These are phyloP conservation scores for Tenodera sinensis DNA, from an alignment of 2,888 invertebrate genomes.

Conservation along the genomic window DNA sequence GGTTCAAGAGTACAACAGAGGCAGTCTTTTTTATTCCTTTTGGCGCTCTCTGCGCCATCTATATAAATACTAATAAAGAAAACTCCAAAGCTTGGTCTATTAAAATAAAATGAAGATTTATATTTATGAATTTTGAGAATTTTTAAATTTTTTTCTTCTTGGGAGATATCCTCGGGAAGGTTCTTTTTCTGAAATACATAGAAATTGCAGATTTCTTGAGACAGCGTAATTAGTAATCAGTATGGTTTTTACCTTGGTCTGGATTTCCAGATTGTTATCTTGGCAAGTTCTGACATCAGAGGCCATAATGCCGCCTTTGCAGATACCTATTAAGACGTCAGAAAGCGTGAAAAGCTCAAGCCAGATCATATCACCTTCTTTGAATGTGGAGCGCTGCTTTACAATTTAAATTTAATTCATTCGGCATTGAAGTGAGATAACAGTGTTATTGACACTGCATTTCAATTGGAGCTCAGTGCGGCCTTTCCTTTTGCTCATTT, in stretches of 20 bases:
- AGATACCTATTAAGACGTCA: background rate
- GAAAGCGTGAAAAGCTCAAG: background rate
- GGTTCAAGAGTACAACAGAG: no score
- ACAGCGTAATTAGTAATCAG: background rate
- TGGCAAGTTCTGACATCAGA: background rate
- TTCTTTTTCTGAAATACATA: no score
- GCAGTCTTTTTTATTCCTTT: no score
- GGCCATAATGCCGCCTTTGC: background rate
- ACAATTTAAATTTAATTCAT: background rate
- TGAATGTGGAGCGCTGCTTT: background rate
- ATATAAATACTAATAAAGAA: no score
- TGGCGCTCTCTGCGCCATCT: no score
- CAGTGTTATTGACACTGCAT: background rate
- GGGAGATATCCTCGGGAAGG: no score
- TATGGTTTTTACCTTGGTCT: background rate
- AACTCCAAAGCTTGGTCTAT: no score
- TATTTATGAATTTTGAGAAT: no score
- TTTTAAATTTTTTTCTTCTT: no score
- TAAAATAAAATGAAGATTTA: no score
- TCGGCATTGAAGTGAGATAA: background rate
- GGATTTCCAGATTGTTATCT: background rate
- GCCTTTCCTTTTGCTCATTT: background rate
- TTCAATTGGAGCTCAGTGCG: background rate
- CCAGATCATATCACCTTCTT: background rate
- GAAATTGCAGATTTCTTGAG: background rate